Percentiles rank a stretch among this genome's conserved stretches.
Conservation (phyloP, 2,888 invertebrate genomes). For the Nemotelus nigrinus region DNA sequence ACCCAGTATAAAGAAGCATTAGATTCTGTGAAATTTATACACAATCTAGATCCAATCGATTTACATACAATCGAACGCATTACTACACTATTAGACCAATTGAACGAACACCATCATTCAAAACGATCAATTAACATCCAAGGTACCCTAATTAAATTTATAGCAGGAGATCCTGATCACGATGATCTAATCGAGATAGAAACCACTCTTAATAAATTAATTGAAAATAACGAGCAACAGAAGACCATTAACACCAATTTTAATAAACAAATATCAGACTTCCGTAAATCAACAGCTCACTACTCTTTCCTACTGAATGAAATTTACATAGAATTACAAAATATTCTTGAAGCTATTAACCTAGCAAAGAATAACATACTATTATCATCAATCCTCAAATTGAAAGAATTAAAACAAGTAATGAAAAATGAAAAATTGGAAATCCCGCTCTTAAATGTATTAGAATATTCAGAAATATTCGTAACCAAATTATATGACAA, state of each 20-base stretch:
- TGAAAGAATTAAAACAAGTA: not conserved
- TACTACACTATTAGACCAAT: not conserved
- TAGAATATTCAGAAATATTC: not conserved
- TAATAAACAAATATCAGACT: not conserved
- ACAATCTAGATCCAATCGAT: not conserved
- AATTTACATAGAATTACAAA: conserved; percentile 6
- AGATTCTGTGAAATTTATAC: not conserved
- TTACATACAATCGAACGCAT: not conserved
- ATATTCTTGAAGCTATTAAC: not conserved
- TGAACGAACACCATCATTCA: not conserved
- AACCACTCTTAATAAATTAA: not conserved
- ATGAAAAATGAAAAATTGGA: not conserved
- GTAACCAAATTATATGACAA: not conserved
- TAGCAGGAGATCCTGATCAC: not conserved
- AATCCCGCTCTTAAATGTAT: not conserved
- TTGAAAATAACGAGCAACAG: conserved; percentile 4
- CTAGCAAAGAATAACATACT: not conserved
- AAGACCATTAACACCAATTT: not conserved
- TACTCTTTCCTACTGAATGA: not conserved
- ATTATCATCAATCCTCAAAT: not conserved
- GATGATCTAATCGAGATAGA: not conserved
- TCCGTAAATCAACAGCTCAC: not conserved
- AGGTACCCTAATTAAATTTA: not conserved
- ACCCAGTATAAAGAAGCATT: no score
- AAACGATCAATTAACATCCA: not conserved